A percentile compares a stretch with the other conserved stretches of the same genome.
phyloP scores from a whole-genome alignment of 2,797 vertebrate species.

The Tinamus major region DNA sequence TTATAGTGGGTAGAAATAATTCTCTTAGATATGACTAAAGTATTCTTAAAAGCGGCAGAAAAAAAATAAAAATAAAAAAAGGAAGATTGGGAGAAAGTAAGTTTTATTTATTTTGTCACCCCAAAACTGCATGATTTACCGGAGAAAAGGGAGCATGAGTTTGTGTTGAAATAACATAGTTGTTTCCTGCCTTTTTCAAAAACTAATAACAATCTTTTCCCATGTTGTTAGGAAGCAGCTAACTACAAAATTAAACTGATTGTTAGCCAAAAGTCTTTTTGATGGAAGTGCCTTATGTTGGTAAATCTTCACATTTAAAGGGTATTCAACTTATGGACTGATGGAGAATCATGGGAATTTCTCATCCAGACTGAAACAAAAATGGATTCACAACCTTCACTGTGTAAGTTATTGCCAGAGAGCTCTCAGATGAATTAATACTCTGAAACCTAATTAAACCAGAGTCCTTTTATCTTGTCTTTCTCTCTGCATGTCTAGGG shows the following conservation, averaged over 20 bases:
- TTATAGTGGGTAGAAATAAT: background rate
- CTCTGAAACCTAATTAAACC: constrained; percentile 36
- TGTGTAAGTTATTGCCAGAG: background rate
- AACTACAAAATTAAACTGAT: background rate
- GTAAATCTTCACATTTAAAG: background rate
- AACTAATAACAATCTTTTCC: background rate
- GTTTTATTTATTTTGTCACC: rapidly evolving
- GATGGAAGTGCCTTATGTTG: background rate
- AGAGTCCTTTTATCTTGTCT: constrained; percentile 31
- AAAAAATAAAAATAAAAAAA: background rate
- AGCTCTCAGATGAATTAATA: constrained; percentile 1
- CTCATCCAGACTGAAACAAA: constrained; percentile 18
- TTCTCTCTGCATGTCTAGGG: background rate
- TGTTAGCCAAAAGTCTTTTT: background rate
- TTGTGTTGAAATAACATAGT: background rate
- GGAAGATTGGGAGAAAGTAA: background rate
- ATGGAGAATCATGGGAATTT: background rate
- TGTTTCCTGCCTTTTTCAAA: background rate
- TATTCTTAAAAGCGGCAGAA: background rate
- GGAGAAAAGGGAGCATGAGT: background rate
- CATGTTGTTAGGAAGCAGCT: background rate
- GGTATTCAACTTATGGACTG: background rate
- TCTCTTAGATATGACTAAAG: background rate
- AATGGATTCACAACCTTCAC: background rate
- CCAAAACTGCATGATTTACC: background rate